These are phyloP conservation scores for Onychomys arenicola DNA, from an alignment of 2,797 vertebrate species.

Conservation along the genomic window DNA sequence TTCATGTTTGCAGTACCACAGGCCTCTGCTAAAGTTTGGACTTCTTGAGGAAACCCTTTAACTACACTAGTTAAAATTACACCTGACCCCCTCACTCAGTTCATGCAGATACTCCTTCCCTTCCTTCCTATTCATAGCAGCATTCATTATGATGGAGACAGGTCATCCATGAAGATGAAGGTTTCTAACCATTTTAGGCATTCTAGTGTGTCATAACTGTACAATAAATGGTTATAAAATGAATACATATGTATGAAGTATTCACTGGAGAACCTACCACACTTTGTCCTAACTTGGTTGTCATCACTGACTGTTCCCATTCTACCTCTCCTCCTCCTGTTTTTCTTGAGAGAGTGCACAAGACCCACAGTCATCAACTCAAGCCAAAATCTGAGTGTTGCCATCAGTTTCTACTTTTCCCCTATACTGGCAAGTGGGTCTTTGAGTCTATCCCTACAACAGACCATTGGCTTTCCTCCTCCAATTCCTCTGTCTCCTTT, in stretches of 20 bases:
- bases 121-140: not conserved
- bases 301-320: not conserved
- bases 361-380: not conserved
- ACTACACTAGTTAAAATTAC: not conserved
- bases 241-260: rapidly evolving
- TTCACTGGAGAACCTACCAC: rapidly evolving
- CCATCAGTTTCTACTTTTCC: not conserved
- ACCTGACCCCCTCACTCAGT: not conserved
- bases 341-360: not conserved
- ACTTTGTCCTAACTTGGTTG: not conserved
- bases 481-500: not conserved
- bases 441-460: not conserved
- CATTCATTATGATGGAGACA: not conserved
- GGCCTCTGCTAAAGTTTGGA: not conserved
- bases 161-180: not conserved
- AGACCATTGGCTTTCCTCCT: not conserved
- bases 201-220: not conserved
- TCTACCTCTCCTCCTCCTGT: not conserved
- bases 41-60: not conserved
- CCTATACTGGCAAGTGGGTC: not conserved
- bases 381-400: rapidly evolving
- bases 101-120: not conserved
- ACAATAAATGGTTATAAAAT: not conserved
- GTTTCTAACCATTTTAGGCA: too few species aligned
- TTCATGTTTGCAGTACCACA: not conserved